These are phyloP conservation scores for Pantherophis vulpinus DNA, from an alignment of 2,797 vertebrate genomes.

Conservation along the genomic window DNA sequence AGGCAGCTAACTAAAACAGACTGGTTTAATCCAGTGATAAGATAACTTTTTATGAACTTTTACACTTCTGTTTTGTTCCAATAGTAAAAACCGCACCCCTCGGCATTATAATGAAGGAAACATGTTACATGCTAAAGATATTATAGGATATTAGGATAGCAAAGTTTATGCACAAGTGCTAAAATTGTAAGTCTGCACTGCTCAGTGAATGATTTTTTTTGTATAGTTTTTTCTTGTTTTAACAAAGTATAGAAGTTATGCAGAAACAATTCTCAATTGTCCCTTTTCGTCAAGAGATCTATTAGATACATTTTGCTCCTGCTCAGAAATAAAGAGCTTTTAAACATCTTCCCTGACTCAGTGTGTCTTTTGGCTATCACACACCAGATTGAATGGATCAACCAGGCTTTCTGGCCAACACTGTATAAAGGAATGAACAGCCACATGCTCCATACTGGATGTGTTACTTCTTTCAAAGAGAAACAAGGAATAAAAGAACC, in stretches of 20 bases:
- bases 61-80: neutral
- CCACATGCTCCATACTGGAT: slow-evolving; percentile 32
- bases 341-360: neutral
- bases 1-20: neutral
- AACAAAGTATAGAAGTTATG: neutral
- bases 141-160: neutral
- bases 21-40: neutral
- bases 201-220: neutral
- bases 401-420: neutral
- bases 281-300: neutral
- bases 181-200: neutral
- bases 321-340: neutral
- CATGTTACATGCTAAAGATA: neutral
- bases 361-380: neutral
- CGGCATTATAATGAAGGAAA: neutral
- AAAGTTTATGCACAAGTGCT: neutral
- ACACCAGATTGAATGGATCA: neutral
- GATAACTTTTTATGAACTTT: neutral
- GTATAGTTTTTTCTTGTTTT: neutral
- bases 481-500: slow-evolving; percentile 27
- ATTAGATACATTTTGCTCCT: neutral
- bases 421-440: slow-evolving; percentile 12
- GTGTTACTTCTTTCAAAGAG: slow-evolving; percentile 32
- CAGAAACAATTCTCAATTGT: neutral
- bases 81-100: neutral